These are phyloP conservation scores for Panonychus citri DNA, from an alignment of 1,140 invertebrate genomes.

Conservation along the genomic window DNA sequence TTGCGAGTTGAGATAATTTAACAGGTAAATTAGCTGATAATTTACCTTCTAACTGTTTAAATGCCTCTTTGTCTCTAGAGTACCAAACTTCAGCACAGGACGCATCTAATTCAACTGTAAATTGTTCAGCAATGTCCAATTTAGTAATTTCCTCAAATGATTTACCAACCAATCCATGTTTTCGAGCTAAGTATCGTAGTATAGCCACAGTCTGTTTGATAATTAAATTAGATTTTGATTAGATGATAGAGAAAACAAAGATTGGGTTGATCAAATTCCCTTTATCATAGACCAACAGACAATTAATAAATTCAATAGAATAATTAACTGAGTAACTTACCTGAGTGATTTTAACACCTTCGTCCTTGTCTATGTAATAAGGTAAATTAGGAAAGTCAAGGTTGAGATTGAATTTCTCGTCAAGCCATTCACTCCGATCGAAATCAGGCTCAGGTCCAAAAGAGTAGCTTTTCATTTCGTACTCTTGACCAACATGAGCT, in stretches of 20 bases:
- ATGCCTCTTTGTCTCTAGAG: slow-evolving; percentile 8
- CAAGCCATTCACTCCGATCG: slow-evolving; percentile 14
- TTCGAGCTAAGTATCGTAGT: slow-evolving; percentile 26
- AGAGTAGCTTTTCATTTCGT: slow-evolving; percentile 30
- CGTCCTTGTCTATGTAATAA: slow-evolving; percentile 17
- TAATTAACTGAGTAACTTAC: not conserved
- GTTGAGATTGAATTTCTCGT: slow-evolving; percentile 18
- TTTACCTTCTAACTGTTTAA: too few species aligned
- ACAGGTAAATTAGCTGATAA: slow-evolving; percentile 14
- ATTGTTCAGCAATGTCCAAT: slow-evolving; percentile 25
- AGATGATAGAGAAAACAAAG: too few species aligned
- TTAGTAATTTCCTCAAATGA: slow-evolving; percentile 23
- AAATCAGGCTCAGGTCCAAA: too few species aligned
- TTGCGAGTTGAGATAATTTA: slow-evolving; percentile 20
- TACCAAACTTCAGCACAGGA: slow-evolving; percentile 6
- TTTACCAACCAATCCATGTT: slow-evolving; percentile 18
- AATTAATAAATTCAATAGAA: too few species aligned
- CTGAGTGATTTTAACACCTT: slow-evolving; percentile 18
- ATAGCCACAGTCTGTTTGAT: slow-evolving; percentile 23
- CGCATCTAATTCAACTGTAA: not conserved
- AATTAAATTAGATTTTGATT: too few species aligned
- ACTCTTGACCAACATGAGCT: slow-evolving; percentile 38
- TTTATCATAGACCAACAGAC: too few species aligned
- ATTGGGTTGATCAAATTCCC: too few species aligned
- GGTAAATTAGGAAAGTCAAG: slow-evolving; percentile 21